Conservation (phyloP, 2,797 vertebrate genomes). For the Synaphobranchus kaupii region DNA sequence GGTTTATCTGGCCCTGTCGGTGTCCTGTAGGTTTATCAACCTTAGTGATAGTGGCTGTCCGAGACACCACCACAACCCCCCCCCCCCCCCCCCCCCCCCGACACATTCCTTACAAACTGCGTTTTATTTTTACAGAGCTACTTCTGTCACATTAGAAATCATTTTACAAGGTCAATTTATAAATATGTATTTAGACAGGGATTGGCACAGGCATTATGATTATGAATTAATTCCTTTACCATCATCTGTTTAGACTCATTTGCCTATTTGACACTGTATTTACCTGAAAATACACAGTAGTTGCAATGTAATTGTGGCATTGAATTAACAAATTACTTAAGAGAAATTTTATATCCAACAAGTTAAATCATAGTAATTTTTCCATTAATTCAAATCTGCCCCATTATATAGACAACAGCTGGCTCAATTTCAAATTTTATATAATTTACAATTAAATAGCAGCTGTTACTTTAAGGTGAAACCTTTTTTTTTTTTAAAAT, state of each 20-base stretch:
- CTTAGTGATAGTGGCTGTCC: conserved; percentile 22
- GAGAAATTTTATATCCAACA: background rate
- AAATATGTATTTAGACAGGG: background rate
- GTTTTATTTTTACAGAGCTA: conserved; percentile 14
- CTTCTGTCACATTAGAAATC: background rate
- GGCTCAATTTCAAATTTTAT: background rate
- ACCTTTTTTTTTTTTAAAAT: background rate
- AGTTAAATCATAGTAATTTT: background rate
- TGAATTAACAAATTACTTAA: background rate
- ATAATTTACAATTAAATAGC: background rate
- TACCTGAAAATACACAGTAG: background rate
- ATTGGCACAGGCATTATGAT: background rate
- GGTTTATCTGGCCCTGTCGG: conserved; percentile 28
- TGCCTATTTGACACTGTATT: background rate
- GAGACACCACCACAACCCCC: background rate
- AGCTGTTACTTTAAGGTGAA: background rate
- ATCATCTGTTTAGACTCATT: background rate
- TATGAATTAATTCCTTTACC: background rate
- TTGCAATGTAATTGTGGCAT: background rate
- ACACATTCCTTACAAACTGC: conserved; percentile 21
- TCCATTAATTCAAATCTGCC: background rate
- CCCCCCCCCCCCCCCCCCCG: background rate
- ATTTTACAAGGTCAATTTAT: background rate
- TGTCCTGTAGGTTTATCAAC: conserved; percentile 33
- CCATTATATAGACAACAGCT: background rate